phyloP scores from a whole-genome alignment of 2,113 vertebrate genomes.

The Helogale parvula region DNA sequence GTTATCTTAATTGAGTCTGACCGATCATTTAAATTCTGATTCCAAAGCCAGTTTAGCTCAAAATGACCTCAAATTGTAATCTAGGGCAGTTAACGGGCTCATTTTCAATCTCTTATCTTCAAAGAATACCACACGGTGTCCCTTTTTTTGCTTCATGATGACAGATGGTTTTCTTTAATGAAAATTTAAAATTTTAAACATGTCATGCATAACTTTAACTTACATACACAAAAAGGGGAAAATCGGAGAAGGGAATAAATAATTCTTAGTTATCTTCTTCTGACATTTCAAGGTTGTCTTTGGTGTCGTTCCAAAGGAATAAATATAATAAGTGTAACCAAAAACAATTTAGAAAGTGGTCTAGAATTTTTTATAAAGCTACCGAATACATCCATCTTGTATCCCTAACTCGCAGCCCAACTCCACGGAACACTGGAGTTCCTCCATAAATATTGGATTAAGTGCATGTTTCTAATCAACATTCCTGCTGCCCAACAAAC shows the following conservation, averaged over 20 bases:
- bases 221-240: background rate
- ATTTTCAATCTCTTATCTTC: conserved; percentile 60
- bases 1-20: conserved; percentile 70
- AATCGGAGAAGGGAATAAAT: conserved; percentile 11
- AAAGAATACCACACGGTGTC: conserved; percentile 52
- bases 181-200: conserved; percentile 62
- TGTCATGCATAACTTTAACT: conserved; percentile 38
- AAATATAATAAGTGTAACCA: conserved; percentile 21
- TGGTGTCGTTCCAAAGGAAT: background rate
- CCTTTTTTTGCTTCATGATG: conserved; percentile 51
- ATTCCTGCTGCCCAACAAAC: conserved; percentile 1
- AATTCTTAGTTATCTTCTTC: conserved; percentile 31
- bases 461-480: background rate
- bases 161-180: conserved; percentile 57
- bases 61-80: conserved; percentile 64
- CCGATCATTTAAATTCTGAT: conserved; percentile 72
- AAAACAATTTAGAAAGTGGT: background rate
- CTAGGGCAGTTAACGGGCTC: conserved; percentile 52
- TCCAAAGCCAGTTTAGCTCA: conserved; percentile 70
- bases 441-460: background rate
- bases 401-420: background rate
- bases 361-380: conserved; percentile 4
- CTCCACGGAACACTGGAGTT: background rate
- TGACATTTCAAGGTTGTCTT: conserved; percentile 40
- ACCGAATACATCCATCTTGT: background rate